A percentile compares a stretch with the other conserved stretches of the same genome.
Evolutionary conservation across 2,113 vertebrate genomes (phyloP).

Genomic region (Tricholaema leucomelas): DNA sequence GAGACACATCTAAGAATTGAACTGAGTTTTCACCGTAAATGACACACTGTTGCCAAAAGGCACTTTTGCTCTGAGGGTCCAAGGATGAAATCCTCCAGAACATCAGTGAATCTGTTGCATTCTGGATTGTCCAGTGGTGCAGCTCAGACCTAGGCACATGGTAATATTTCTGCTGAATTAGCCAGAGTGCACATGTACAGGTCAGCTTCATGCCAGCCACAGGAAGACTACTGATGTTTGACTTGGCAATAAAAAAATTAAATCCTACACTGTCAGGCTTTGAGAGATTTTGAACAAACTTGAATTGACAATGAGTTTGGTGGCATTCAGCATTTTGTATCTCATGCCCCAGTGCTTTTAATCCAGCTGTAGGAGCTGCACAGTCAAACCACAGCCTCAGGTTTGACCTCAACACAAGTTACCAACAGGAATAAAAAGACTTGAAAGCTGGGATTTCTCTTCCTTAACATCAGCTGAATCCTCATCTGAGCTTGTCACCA

Average conservation of each 20-base stretch:
- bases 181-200: not conserved
- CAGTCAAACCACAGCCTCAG: not conserved
- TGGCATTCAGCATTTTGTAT: constrained; percentile 26
- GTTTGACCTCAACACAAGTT: not conserved
- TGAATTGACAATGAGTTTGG: constrained; percentile 56
- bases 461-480: not conserved
- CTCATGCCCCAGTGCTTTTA: not conserved
- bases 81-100: not conserved
- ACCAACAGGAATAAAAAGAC: not conserved
- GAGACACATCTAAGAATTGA: not conserved
- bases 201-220: not conserved
- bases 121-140: constrained; percentile 6
- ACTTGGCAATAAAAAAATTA: constrained; percentile 50
- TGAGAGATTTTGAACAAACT: constrained; percentile 43
- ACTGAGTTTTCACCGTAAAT: not conserved
- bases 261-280: not conserved
- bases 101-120: not conserved
- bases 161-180: constrained; percentile 48
- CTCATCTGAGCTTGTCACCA: not conserved
- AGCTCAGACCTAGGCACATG: not conserved
- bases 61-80: not conserved
- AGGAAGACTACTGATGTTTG: constrained; percentile 19
- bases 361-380: not conserved
- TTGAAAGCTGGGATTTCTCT: not conserved
- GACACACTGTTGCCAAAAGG: not conserved